Evolutionary conservation across 2,113 vertebrate species (phyloP), one percentile per base, ranked within the genome.

Genomic region (Acrocephalus arundinaceus): DNA sequence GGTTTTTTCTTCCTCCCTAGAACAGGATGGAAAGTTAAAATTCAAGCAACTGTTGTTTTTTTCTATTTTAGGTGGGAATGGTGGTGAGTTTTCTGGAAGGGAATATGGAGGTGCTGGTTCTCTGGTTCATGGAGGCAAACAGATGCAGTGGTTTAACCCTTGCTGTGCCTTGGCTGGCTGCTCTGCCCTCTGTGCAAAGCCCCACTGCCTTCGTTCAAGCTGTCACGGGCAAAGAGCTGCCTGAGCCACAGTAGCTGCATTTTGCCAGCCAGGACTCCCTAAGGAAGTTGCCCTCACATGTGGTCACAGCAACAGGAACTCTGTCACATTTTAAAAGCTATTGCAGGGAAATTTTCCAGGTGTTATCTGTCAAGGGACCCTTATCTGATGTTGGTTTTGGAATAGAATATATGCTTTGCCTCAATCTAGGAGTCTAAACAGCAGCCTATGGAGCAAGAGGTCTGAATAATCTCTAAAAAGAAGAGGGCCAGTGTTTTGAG

Each of bases 61-160:
- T 71, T 21, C 66, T 67, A 0, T 59, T 88, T 71, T 41, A 41
- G n/a, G 17, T 41, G 15, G 28, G 28, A 51, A 59, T 17, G 16
- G 11, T 46, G n/a, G 22, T 0, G 0, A 8, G 1, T 54, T 66
- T 74, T 52, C 31, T 68, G 37, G 61, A 71, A 37, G 8, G 9
- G 12, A 90, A 54, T 41, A 3, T 15, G 13, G 43, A 66, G 22
- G 9, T 39, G 5, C 13, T 57, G 25, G 23, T 41, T 66, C 46
- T 59, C n/a, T 14, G 13, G 58, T 7, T 3, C 33, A n/a, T 3
- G 1, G 3, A 66, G 11, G 46, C 21, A 67, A 67, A 46, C 0
- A 59, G 8, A 15, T 14, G 9, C 6, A 33, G 15, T 7, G 3
- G 0, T 58, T 87, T 81, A 54, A 77, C 23, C 3, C 16, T 23